Evolutionary conservation across 2,888 invertebrate species (phyloP), one percentile per base, ranked within the genome.

Genomic region (Latrodectus elegans): DNA sequence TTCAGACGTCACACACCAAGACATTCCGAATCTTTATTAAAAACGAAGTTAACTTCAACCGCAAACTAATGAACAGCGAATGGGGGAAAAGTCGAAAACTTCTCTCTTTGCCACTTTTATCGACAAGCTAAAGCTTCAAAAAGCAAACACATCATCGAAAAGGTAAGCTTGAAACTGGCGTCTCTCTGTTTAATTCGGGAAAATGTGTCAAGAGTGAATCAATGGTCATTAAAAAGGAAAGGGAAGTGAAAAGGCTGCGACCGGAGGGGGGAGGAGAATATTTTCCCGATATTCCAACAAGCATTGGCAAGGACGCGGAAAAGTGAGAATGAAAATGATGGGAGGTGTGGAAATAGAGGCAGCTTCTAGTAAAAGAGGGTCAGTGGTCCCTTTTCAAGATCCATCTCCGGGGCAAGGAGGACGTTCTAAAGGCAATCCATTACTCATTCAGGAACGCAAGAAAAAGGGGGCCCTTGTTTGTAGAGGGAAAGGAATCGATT

Each of bases 391-490:
- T 60, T 15, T 60, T 60, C 60, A 60, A 8, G 60, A 12, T 60
- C 60, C 60, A 60, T 60, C n/a, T 12, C 60, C 60, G n/a, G n/a
- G 60, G n/a, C n/a, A 60, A 60, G 14, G 60, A 60, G 14, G 60
- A 60, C 60, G n/a, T n/a, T 60, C 60, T 60, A 60, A 60, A 60
- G 60, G 60, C 60, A 60, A 60, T 60, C 60, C 60, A 60, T 60
- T 60, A 15, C 60, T 60, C 60, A 60, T n/a, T 6, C 60, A n/a
- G 60, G 14, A 12, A 15, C 14, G 60, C 12, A 60, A 60, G n/a
- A 6, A 15, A 60, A 60, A 60, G 11, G 60, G 55, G 60, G 11
- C 60, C 38, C 38, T 60, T 60, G 60, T 60, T 60, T 60, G 60
- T 60, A 15, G 60, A n/a, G 60, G 22, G 11, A 60, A 11, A 60